Evolutionary conservation across 2,113 vertebrate genomes (phyloP).

Genomic region (Sminthopsis crassicaudata): DNA sequence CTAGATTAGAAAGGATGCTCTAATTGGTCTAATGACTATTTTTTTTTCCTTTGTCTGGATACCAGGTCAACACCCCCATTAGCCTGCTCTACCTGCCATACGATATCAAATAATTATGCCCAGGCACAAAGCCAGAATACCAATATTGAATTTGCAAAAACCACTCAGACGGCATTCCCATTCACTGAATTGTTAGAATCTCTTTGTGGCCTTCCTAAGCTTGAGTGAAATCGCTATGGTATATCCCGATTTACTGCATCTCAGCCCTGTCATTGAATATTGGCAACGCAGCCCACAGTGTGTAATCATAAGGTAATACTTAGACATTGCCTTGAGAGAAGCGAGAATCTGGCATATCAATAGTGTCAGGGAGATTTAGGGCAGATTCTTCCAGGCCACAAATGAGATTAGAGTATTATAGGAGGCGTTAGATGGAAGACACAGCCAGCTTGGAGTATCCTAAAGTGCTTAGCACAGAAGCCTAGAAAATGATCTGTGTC

Average conservation of each 20-base stretch:
- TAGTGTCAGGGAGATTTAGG: conserved; percentile 42
- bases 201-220: not conserved
- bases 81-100: not conserved
- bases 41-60: not conserved
- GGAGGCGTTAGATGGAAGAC: conserved; percentile 12
- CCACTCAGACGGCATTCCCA: conserved; percentile 3
- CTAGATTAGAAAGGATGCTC: not conserved
- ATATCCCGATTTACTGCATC: not conserved
- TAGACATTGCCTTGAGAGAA: conserved; percentile 4
- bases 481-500: conserved; percentile 2
- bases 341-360: not conserved
- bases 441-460: not conserved
- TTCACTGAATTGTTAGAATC: conserved; percentile 38
- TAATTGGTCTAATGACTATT: not conserved
- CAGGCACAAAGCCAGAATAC: not conserved
- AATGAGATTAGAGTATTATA: conserved; percentile 2
- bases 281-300: not conserved
- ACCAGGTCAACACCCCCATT: not conserved
- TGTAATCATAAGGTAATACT: conserved; percentile 22
- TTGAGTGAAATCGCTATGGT: conserved; percentile 4
- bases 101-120: conserved; percentile 1
- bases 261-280: conserved; percentile 14
- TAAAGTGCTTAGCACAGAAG: conserved; percentile 38
- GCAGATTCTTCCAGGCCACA: not conserved
- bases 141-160: not conserved